phyloP scores from a whole-genome alignment of 2,113 vertebrate genomes.

The Lanius collurio region DNA sequence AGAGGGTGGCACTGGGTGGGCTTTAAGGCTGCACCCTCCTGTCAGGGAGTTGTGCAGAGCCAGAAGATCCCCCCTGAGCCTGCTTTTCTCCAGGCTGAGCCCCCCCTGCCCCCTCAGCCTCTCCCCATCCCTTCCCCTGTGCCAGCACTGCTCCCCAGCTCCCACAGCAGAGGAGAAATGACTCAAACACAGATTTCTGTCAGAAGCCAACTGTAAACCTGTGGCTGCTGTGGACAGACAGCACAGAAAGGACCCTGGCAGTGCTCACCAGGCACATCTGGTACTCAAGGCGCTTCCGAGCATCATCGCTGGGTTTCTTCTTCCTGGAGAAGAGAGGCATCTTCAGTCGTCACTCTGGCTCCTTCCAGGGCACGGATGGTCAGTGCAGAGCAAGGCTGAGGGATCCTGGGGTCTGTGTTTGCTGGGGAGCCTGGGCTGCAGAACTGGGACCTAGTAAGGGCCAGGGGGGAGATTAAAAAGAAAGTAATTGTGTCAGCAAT shows the following conservation, averaged over 20 bases:
- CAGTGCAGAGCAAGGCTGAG: neutral
- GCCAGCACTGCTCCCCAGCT: neutral
- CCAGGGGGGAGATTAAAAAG: neutral
- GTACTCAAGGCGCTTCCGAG: constrained; percentile 89
- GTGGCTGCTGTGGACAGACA: neutral
- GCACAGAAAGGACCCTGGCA: neutral
- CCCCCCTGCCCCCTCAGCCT: neutral
- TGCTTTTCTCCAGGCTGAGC: neutral
- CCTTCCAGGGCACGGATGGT: neutral
- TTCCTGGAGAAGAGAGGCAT: constrained; percentile 93
- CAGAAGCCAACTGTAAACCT: neutral
- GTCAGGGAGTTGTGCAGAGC: neutral
- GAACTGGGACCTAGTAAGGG: neutral
- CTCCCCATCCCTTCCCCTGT: neutral
- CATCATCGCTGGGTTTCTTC: constrained; percentile 88
- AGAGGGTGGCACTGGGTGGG: neutral
- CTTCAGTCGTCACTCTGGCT: neutral
- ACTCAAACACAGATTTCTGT: neutral
- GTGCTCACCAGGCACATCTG: constrained; percentile 88
- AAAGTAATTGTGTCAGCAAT: neutral
- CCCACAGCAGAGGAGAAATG: neutral
- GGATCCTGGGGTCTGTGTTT: neutral
- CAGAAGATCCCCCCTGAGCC: neutral
- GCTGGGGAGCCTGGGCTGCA: neutral
- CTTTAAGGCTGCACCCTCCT: neutral